phyloP scores from a whole-genome alignment of 2,113 vertebrate species.

The Trochalopteron elliotii region DNA sequence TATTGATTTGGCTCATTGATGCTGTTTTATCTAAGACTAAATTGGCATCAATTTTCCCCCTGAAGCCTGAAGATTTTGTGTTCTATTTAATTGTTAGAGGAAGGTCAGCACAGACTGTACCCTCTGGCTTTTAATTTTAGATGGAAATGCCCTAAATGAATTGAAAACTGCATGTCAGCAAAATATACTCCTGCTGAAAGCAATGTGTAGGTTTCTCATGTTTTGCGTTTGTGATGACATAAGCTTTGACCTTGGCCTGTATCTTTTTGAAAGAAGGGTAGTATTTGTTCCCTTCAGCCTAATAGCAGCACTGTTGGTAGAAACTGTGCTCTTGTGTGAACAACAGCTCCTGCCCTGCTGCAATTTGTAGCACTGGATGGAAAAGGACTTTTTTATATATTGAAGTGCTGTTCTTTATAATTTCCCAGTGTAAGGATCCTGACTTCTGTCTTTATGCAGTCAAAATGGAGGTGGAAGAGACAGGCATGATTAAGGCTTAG shows the following conservation, averaged over 20 bases:
- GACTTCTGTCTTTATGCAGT: neutral
- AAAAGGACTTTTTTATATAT: neutral
- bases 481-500: neutral
- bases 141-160: conserved; percentile 46
- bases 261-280: conserved; percentile 12
- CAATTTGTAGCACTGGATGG: neutral
- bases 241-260: conserved; percentile 67
- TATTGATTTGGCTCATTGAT: conserved; percentile 60
- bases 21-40: conserved; percentile 49
- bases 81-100: conserved; percentile 61
- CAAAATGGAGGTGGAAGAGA: neutral
- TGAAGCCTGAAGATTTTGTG: conserved; percentile 40
- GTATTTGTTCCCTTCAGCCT: conserved; percentile 34
- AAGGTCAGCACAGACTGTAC: conserved; percentile 56
- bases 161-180: conserved; percentile 56
- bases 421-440: neutral
- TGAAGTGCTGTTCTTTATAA: neutral
- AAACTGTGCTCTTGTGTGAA: neutral
- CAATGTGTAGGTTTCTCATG: conserved; percentile 38
- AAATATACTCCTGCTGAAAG: conserved; percentile 57
- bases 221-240: conserved; percentile 60
- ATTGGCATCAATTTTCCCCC: neutral
- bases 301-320: neutral
- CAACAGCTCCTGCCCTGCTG: neutral
- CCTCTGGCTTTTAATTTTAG: conserved; percentile 52